These are phyloP conservation scores for Scaptodrosophila latifasciaeformis DNA, from an alignment of 2,888 invertebrate genomes.

Conservation along the genomic window DNA sequence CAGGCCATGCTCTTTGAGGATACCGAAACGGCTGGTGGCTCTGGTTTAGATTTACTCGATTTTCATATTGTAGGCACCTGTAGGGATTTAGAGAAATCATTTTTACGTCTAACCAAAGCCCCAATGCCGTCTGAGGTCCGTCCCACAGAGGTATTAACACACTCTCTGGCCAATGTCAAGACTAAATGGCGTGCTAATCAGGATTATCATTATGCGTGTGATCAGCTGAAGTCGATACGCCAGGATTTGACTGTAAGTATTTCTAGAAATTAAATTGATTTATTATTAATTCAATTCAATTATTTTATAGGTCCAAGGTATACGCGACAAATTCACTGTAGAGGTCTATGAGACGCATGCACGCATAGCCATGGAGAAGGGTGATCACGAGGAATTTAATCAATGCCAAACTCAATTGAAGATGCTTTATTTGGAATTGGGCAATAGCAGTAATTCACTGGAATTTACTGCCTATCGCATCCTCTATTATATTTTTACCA, in stretches of 20 bases:
- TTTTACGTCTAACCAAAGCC: constrained; percentile 95
- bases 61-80: constrained; percentile 96
- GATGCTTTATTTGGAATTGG: constrained; percentile 91
- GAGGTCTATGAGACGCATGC: constrained; percentile 99
- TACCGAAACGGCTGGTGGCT: constrained; percentile 77
- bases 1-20: constrained; percentile 77
- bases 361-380: constrained; percentile 96
- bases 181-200: constrained; percentile 90
- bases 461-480: constrained; percentile 98
- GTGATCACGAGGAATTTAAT: constrained; percentile 99
- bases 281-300: neutral
- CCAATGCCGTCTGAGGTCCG: constrained; percentile 94
- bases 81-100: constrained; percentile 95
- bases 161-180: constrained; percentile 93
- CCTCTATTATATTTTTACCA: constrained; percentile 98
- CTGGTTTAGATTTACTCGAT: constrained; percentile 87
- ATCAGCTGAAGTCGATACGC: constrained; percentile 98
- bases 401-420: constrained; percentile 99
- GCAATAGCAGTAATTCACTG: constrained; percentile 81
- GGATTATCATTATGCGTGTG: constrained; percentile 98
- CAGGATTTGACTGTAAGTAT: constrained; percentile 96
- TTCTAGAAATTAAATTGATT: constrained; percentile 5
- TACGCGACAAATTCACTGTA: constrained; percentile 95
- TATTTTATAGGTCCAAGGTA: constrained; percentile 88
- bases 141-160: constrained; percentile 88